Base-by-base conservation (phyloP, 2,888 invertebrate genomes). In the Volucella bombylans region DNA sequence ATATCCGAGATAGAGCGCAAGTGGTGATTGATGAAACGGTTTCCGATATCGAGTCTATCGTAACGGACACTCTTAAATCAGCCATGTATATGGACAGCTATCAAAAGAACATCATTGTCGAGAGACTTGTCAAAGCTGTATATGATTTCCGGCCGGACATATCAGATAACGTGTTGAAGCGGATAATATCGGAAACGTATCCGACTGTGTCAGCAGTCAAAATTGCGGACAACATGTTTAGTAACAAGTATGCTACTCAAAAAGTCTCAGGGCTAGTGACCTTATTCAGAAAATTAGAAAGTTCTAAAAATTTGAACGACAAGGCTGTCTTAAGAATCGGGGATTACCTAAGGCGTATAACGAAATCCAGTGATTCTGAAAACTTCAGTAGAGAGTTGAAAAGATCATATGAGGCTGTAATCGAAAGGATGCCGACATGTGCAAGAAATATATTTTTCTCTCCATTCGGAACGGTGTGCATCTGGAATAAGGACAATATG, bases 361-460 rank as follows among this genome's bases (percentile, higher is more conserved):
- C 4, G 8, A 41, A 10, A 0, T 50, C 64, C 10, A 10, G 1
- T 0, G 57, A 71, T 38, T 78, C 49, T 14, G 11, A 0, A 1
- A 71, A 57, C 9, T 12, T 31, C 2, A 59, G 15, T 9, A 18
- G 8, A 6, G 18, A 31, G 4, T 47, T 54, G n/a, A 64, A 64
- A n/a, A 3, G 8, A 2, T 47, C 54, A 1, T 10, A 71, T 8
- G 11, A 64, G 6, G 1, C 4, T 10, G n/a, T 78, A n/a, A 18
- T 69, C 11, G 47, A 69, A 8, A 69, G 14, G 14, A 12, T 69
- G 11, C 77, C 77, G 10, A 38, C 31, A 0, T 78, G 77, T 43
- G 62, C 62, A 0, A 50, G 15, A 57, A 64, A 64, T 15, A 9
- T 69, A 1, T 43, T 39, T 11, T 62, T 57, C 6, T 11, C 71